Percentiles rank a stretch among this genome's conserved stretches.
Evolutionary conservation across 2,888 invertebrate genomes (phyloP).

Genomic region (Ommatoiulus sabulosus): DNA sequence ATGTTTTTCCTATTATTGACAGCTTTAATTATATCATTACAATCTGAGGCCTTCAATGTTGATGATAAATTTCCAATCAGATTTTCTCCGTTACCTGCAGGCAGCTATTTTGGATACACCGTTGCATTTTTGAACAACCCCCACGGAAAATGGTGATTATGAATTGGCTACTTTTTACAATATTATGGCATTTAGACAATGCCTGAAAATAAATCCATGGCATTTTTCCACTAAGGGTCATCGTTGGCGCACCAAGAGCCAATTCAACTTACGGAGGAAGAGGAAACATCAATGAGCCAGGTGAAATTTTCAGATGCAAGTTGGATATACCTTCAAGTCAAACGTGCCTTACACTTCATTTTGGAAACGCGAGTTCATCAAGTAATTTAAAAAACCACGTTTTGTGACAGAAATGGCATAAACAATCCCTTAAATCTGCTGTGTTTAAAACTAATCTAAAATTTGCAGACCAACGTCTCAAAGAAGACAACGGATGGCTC

Average conservation of each 20-base stretch:
- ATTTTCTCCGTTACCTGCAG: background rate
- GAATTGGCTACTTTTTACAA: background rate
- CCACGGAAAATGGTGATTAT: background rate
- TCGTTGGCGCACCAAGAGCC: constrained; percentile 72
- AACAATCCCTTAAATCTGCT: background rate
- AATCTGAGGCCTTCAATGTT: background rate
- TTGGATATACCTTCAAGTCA: constrained; percentile 57
- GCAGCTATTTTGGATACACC: constrained; percentile 45
- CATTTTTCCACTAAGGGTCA: constrained; percentile 66
- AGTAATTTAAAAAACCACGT: background rate
- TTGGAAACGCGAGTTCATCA: background rate
- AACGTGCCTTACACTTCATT: background rate
- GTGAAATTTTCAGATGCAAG: constrained; percentile 71
- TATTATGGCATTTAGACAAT: background rate
- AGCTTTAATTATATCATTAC: background rate
- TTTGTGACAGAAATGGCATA: background rate
- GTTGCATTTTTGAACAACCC: constrained; percentile 13
- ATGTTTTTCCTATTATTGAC: background rate
- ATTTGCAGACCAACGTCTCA: background rate
- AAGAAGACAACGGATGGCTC: constrained; percentile 46
- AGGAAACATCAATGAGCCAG: constrained; percentile 69
- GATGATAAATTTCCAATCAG: constrained; percentile 7
- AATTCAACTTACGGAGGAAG: constrained; percentile 69
- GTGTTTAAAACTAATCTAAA: background rate
- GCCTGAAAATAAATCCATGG: background rate